Percentiles rank a stretch among this genome's conserved stretches.
These are phyloP conservation scores for Hololepta plana DNA, from an alignment of 2,888 invertebrate species.

Conservation along the genomic window DNA sequence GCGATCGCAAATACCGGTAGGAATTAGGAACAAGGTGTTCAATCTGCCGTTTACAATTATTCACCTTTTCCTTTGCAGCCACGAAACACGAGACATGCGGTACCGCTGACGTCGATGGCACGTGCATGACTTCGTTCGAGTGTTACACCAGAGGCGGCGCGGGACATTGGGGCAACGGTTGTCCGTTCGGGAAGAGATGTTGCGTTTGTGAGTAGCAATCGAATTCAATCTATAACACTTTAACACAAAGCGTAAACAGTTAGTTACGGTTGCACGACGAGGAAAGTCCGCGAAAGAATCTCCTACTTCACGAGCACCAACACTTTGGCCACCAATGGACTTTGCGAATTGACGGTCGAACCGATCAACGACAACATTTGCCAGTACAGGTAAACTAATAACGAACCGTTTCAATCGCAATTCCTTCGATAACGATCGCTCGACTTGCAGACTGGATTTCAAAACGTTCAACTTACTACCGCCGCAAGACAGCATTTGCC, in stretches of 20 bases:
- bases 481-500: no score
- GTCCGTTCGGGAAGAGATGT: constrained; percentile 15
- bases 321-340: constrained; percentile 26
- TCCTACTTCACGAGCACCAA: constrained; percentile 22
- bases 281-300: constrained; percentile 15
- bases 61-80: no score
- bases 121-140: constrained; percentile 33
- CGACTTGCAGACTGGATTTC: constrained; percentile 12
- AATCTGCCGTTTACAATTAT: no score
- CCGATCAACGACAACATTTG: constrained; percentile 40
- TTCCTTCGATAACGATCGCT: no score
- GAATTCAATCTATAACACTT: neutral
- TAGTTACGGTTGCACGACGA: neutral
- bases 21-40: no score
- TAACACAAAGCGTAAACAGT: neutral
- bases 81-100: no score
- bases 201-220: constrained; percentile 14
- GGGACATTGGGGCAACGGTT: constrained; percentile 9
- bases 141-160: constrained; percentile 34
- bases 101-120: constrained; percentile 19
- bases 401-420: no score
- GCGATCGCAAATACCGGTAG: no score
- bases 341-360: constrained; percentile 36
- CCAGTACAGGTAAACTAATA: constrained; percentile 34
- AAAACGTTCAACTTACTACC: constrained; percentile 8